Percentiles rank a stretch among this genome's conserved stretches.
These are phyloP conservation scores for Hydrocynus forskahlii DNA, from an alignment of 2,797 vertebrate genomes.

Conservation along the genomic window DNA sequence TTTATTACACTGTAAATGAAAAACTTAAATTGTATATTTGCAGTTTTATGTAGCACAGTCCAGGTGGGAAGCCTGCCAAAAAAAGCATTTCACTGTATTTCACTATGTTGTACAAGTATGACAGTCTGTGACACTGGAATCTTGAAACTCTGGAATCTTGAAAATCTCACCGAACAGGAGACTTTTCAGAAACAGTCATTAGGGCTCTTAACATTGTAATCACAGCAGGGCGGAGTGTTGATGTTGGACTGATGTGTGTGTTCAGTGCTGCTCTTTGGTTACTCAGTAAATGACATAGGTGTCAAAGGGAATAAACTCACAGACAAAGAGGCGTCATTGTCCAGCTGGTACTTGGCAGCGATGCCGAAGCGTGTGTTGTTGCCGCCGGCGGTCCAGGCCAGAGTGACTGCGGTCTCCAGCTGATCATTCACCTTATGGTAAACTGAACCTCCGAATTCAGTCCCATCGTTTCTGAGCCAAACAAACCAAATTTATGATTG, in stretches of 20 bases:
- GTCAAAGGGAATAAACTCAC: constrained; percentile 78
- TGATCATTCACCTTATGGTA: constrained; percentile 96
- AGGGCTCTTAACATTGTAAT: neutral
- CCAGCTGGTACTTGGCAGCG: constrained; percentile 94
- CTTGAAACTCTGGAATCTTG: too few relatives aligned
- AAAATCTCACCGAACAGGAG: neutral
- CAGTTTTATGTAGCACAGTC: too few relatives aligned
- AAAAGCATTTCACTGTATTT: too few relatives aligned
- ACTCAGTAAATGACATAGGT: too few relatives aligned
- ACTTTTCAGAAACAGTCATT: neutral
- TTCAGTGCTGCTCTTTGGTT: neutral
- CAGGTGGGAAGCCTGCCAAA: too few relatives aligned
- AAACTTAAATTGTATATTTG: too few relatives aligned
- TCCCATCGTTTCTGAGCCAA: constrained; percentile 88
- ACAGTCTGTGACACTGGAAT: too few relatives aligned
- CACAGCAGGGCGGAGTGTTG: neutral
- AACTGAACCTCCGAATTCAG: constrained; percentile 96
- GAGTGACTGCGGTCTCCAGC: constrained; percentile 92
- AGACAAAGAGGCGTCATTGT: constrained; percentile 89
- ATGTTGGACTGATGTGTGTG: neutral
- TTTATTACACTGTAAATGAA: too few relatives aligned
- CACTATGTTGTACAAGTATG: too few relatives aligned
- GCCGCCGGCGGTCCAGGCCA: constrained; percentile 95
- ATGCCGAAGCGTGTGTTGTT: constrained; percentile 97
- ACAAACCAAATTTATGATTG: neutral